Evolutionary conservation across 1,140 invertebrate genomes (phyloP).

Genomic region (Drosophila bipectinata): DNA sequence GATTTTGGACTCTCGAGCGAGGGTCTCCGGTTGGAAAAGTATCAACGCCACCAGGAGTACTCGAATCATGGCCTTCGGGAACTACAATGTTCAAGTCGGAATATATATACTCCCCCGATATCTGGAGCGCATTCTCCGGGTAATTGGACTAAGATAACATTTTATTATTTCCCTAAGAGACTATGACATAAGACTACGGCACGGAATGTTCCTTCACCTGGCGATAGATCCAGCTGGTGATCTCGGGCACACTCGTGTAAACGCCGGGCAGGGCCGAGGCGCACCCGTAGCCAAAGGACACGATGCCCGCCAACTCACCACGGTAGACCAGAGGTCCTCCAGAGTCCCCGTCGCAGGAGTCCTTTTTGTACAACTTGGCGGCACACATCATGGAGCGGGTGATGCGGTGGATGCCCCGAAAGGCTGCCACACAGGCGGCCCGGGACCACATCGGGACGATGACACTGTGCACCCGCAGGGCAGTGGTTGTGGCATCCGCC

Average conservation of each 20-base stretch:
- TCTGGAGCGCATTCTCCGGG: constrained; percentile 44
- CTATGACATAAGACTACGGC: constrained; percentile 1
- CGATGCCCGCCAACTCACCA: constrained; percentile 51
- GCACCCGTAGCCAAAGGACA: constrained; percentile 57
- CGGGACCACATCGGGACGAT: constrained; percentile 56
- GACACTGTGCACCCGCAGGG: constrained; percentile 49
- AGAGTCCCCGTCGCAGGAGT: constrained; percentile 66
- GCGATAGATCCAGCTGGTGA: constrained; percentile 51
- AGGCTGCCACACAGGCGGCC: constrained; percentile 32
- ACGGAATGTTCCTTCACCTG: constrained; percentile 28
- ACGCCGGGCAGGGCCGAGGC: constrained; percentile 54
- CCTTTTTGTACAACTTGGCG: constrained; percentile 25
- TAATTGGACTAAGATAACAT: constrained; percentile 60
- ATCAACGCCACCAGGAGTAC: constrained; percentile 8
- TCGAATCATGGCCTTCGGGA: constrained; percentile 20
- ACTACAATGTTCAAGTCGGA: not conserved
- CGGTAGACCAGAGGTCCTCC: constrained; percentile 62
- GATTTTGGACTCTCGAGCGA: constrained; percentile 31
- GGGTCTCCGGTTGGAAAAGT: not conserved
- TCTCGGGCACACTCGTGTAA: constrained; percentile 59
- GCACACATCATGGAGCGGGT: constrained; percentile 60
- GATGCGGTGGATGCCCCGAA: constrained; percentile 39
- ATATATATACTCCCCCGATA: not conserved
- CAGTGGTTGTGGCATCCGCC: constrained; percentile 28
- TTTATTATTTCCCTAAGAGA: constrained; percentile 34